These are phyloP conservation scores for Cuculus canorus DNA, from an alignment of 2,797 vertebrate species.

Conservation along the genomic window DNA sequence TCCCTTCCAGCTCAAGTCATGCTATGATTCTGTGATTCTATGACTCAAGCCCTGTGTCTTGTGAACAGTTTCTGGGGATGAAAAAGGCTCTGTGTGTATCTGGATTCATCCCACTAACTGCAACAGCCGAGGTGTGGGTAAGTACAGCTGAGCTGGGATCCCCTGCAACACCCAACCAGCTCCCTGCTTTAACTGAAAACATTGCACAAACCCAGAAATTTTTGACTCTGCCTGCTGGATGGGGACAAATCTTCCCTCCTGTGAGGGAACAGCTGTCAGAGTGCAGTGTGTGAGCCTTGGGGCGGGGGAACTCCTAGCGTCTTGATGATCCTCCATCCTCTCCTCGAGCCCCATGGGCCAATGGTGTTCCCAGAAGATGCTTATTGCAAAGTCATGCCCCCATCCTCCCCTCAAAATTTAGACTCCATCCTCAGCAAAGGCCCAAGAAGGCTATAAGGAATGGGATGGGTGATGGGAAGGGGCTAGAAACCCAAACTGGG, in stretches of 20 bases:
- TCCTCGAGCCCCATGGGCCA: accelerated
- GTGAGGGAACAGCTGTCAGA: accelerated
- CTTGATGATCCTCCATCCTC: neutral
- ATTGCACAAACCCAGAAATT: too few species aligned
- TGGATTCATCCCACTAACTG: neutral
- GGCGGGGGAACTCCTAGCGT: neutral
- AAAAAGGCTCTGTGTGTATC: neutral
- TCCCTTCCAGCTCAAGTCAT: too few species aligned
- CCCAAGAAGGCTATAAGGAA: neutral
- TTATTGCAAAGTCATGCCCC: neutral
- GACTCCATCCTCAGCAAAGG: neutral
- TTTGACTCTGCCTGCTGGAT: neutral
- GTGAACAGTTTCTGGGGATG: neutral
- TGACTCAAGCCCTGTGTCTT: neutral
- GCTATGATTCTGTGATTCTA: too few species aligned
- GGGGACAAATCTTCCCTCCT: neutral
- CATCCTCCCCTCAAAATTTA: neutral
- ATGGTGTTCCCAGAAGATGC: neutral
- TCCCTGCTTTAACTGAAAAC: neutral
- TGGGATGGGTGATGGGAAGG: neutral
- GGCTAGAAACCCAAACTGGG: neutral
- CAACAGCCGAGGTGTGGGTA: neutral
- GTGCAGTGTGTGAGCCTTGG: neutral
- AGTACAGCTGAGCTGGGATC: neutral
- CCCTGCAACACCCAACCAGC: neutral